These are phyloP conservation scores for Polymixis flavicincta DNA, from an alignment of 2,888 invertebrate genomes.

Conservation along the genomic window DNA sequence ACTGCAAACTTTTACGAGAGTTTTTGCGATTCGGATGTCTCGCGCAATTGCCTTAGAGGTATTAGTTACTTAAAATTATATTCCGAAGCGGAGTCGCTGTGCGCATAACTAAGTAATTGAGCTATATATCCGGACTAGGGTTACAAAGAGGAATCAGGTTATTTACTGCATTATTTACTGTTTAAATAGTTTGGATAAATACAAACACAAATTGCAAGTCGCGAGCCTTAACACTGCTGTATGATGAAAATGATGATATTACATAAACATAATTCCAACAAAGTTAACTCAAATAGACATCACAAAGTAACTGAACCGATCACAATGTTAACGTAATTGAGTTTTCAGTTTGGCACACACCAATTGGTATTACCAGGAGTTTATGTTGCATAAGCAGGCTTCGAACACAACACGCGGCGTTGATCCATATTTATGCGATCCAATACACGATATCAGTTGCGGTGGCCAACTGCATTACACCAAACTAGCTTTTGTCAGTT, in stretches of 20 bases:
- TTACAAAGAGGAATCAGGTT: background rate
- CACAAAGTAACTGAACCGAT: background rate
- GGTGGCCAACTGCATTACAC: conserved; percentile 22
- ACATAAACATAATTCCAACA: background rate
- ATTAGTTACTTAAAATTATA: background rate
- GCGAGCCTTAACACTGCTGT: no score
- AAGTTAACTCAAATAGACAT: conserved; percentile 1
- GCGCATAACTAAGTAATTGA: background rate
- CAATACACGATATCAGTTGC: conserved; percentile 59
- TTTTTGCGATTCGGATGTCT: background rate
- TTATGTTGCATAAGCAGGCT: conserved; percentile 36
- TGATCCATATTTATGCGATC: conserved; percentile 71
- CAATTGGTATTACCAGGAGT: conserved; percentile 48
- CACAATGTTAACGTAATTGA: conserved; percentile 2
- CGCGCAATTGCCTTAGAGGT: background rate
- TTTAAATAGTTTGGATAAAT: no score
- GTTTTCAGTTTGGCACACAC: conserved; percentile 20
- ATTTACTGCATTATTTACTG: background rate
- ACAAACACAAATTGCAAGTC: no score
- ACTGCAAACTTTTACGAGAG: background rate
- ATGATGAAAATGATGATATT: no score
- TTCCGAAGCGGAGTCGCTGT: conserved; percentile 4
- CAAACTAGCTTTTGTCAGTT: conserved; percentile 5
- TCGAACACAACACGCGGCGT: conserved; percentile 15
- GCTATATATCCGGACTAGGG: background rate